Evolutionary conservation across 2,113 vertebrate species (phyloP).

Genomic region (Turdus rufiventris): DNA sequence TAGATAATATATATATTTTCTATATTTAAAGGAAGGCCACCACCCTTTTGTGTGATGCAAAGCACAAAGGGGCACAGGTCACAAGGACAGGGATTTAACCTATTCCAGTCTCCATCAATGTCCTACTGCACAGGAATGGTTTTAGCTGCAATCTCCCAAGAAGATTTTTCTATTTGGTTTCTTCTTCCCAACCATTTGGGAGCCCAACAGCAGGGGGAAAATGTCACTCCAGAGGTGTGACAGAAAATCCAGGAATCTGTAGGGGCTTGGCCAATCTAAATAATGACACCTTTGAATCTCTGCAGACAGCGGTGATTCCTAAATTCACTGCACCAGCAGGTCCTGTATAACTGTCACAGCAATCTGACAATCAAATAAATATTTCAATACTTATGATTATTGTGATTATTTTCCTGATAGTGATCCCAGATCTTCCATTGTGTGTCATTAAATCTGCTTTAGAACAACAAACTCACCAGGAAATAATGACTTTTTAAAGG

Average conservation of each 20-base stretch:
- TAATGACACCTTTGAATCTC: neutral
- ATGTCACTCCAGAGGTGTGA: neutral
- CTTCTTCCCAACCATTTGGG: neutral
- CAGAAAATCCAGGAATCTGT: neutral
- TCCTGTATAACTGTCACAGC: neutral
- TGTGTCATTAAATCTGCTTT: neutral
- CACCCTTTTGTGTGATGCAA: neutral
- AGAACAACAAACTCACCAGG: neutral
- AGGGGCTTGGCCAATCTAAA: neutral
- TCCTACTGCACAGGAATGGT: neutral
- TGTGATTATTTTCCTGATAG: neutral
- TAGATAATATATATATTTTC: rapidly evolving
- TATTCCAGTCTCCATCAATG: too few relatives aligned
- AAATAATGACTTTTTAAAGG: neutral
- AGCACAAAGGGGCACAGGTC: neutral
- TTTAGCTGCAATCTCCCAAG: neutral
- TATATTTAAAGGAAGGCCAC: neutral
- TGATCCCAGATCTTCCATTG: neutral
- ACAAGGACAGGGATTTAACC: neutral
- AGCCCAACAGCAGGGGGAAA: neutral
- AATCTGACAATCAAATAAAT: neutral
- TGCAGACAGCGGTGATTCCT: neutral
- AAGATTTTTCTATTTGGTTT: neutral
- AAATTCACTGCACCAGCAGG: neutral
- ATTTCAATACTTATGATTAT: neutral